phyloP scores from a whole-genome alignment of 1,140 invertebrate genomes.

The Drosophila aff. region DNA sequence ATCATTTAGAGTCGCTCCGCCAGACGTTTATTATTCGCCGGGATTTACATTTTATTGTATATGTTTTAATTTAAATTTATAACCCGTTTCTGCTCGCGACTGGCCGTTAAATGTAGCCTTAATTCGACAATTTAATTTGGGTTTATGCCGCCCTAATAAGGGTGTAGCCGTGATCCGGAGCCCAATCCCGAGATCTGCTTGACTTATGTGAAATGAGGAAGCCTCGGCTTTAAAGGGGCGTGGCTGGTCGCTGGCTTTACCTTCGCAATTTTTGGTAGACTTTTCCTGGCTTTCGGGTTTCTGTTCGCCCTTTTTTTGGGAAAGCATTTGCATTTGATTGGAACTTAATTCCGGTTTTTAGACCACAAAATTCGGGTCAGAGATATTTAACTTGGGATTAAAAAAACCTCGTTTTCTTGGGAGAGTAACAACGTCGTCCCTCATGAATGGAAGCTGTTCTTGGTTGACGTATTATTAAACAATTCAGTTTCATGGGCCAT shows the following conservation, averaged over 20 bases:
- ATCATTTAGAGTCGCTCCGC: slow-evolving; percentile 73
- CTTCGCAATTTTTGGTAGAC: slow-evolving; percentile 41
- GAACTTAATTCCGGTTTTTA: slow-evolving; percentile 46
- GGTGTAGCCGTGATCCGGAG: slow-evolving; percentile 48
- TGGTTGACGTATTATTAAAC: slow-evolving; percentile 5
- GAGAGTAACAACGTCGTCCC: background rate
- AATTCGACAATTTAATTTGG: slow-evolving; percentile 83
- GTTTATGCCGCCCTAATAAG: slow-evolving; percentile 72
- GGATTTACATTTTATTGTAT: slow-evolving; percentile 81
- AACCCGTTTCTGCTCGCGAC: slow-evolving; percentile 30
- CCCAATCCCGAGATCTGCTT: slow-evolving; percentile 11
- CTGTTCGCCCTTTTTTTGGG: slow-evolving; percentile 13
- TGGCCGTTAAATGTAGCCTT: slow-evolving; percentile 69
- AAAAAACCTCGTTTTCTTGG: slow-evolving; percentile 12
- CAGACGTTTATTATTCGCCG: slow-evolving; percentile 68
- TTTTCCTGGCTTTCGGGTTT: slow-evolving; percentile 13
- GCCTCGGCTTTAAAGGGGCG: slow-evolving; percentile 58
- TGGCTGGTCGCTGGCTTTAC: slow-evolving; percentile 29
- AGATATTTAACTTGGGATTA: slow-evolving; percentile 28
- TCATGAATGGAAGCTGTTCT: background rate
- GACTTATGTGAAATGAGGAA: slow-evolving; percentile 70
- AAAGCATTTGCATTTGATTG: slow-evolving; percentile 51
- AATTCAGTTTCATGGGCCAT: background rate
- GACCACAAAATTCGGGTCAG: slow-evolving; percentile 36
- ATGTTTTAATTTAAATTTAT: slow-evolving; percentile 81